Base-by-base conservation (phyloP, 1,140 invertebrate genomes). In the Galleria mellonella region DNA sequence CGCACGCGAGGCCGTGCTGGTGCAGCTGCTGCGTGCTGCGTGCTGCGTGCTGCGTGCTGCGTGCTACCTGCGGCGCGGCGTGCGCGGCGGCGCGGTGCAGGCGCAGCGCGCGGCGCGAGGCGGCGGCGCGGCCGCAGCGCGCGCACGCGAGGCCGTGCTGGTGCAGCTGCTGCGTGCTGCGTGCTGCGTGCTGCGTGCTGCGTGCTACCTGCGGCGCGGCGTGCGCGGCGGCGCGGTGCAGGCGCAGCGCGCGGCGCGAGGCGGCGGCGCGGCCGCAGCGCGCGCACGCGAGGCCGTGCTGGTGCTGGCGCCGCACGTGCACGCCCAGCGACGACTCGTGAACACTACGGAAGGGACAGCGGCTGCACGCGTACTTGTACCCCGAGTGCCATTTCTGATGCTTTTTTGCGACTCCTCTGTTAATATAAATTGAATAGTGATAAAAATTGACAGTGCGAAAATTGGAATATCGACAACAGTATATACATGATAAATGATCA, bases 171-270 rank as follows among this genome's bases (percentile, higher is more conserved):
- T 44, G 47, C 27, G 6, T 0, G 41, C 30, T 56, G 1, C 57
- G 53, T 3, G 53, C 55, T 44, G 12, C 23, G 9, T 8, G 31
- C 7, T 44, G 4, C 17, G 43, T 7, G 36, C 50, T 0, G 11
- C 17, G 9, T 61, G 53, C 17, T 43, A 9, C 7, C 0, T 61
- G 57, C 36, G 14, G 32, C 31, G n/a, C 52, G 57, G 0, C 12
- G 46, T 44, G 51, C 47, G 47, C 44, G 28, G 28, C 51, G n/a
- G 44, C 47, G 14, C 39, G 46, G 9, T 52, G 55, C 40, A 44
- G 43, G 5, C n/a, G 5, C 7, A 33, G 39, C 32, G 52, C 1
- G 13, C 12, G 1, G 32, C 43, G 29, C 52, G 52, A 37, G 37
- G 13, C 33, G 1, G 13, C 10, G 13, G 7, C 9, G 33, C 43